Percentiles rank a stretch among this genome's conserved stretches.
Evolutionary conservation across 2,113 vertebrate species (phyloP).

Genomic region (Notechis scutatus): DNA sequence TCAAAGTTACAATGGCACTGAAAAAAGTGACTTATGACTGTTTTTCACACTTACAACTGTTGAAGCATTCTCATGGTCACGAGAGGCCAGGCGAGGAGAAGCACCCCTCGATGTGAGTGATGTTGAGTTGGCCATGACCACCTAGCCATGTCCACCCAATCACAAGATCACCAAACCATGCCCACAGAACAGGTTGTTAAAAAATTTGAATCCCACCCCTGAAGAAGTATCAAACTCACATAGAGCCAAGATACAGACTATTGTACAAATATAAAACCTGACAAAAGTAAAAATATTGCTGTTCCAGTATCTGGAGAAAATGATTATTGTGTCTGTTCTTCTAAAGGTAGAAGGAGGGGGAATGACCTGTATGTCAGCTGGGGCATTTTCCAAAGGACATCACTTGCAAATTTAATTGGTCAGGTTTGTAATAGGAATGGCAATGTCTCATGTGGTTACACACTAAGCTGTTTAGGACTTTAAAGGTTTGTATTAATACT

Average conservation of each 20-base stretch:
- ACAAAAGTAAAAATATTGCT: background rate
- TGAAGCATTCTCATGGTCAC: too few species aligned
- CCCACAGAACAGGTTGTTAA: too few species aligned
- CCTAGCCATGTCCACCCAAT: too few species aligned
- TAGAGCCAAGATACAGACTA: background rate
- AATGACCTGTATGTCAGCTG: background rate
- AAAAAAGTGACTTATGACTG: too few species aligned
- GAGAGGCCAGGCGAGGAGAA: too few species aligned
- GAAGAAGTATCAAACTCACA: background rate
- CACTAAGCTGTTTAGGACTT: background rate
- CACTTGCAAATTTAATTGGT: background rate
- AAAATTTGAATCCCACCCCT: background rate
- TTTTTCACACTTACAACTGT: too few species aligned
- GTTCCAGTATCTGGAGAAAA: background rate
- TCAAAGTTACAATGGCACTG: too few species aligned
- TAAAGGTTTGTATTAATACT: background rate
- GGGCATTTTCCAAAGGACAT: background rate
- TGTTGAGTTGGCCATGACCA: too few species aligned
- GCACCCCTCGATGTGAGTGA: too few species aligned
- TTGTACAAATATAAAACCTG: background rate
- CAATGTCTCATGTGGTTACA: background rate
- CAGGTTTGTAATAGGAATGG: background rate
- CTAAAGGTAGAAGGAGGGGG: background rate
- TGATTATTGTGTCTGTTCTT: background rate
- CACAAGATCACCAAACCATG: too few species aligned